phyloP scores from a whole-genome alignment of 2,888 invertebrate genomes.

The Drosophila meridionalis region DNA sequence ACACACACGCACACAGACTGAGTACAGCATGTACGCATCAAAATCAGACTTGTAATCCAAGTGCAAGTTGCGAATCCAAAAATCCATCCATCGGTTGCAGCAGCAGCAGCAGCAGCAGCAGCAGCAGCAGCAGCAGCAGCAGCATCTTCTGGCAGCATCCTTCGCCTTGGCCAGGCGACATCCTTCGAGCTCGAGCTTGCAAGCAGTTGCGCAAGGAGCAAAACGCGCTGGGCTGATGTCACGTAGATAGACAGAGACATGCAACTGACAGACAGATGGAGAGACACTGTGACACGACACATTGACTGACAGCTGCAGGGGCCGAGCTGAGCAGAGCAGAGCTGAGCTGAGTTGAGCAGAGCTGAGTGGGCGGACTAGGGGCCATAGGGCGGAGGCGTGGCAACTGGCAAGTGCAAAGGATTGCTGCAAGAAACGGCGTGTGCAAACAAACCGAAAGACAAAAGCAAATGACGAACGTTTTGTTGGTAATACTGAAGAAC shows the following conservation, averaged over 20 bases:
- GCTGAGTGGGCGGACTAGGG: background rate
- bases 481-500: conserved; percentile 45
- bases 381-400: conserved; percentile 18
- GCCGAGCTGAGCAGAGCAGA: conserved; percentile 31
- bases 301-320: conserved; percentile 83
- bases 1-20: conserved; percentile 14
- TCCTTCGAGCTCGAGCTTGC: conserved; percentile 46
- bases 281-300: conserved; percentile 82
- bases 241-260: conserved; percentile 81
- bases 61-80: conserved; percentile 80
- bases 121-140: conserved; percentile 36
- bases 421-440: conserved; percentile 76
- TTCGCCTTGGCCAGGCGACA: conserved; percentile 35
- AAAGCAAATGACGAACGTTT: conserved; percentile 79
- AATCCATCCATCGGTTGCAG: conserved; percentile 80
- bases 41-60: conserved; percentile 82
- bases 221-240: conserved; percentile 77
- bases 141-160: conserved; percentile 34
- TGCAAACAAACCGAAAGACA: conserved; percentile 81
- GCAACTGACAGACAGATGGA: conserved; percentile 83
- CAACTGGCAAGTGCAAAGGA: conserved; percentile 58
- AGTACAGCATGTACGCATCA: conserved; percentile 79
- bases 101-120: conserved; percentile 65
- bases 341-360: background rate
- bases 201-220: conserved; percentile 63